A percentile compares a stretch with the other conserved stretches of the same genome.
These are phyloP conservation scores for Actenoides hombroni DNA, from an alignment of 2,113 vertebrate species.

Conservation along the genomic window DNA sequence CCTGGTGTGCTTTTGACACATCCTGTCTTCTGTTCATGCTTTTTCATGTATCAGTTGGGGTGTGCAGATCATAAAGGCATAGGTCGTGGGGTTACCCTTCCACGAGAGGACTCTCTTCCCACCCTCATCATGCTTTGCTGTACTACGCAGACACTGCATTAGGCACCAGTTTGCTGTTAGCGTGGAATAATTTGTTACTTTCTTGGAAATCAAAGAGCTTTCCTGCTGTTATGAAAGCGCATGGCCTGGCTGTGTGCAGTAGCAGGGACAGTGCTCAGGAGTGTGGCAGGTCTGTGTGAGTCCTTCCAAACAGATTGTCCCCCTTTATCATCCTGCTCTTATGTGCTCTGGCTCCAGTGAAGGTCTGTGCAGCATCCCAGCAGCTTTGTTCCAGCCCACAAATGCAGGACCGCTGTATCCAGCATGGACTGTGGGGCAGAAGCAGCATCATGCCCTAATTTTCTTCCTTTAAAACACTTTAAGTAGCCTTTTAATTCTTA, in stretches of 20 bases:
- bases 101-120: background rate
- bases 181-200: background rate
- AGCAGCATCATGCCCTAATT: background rate
- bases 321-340: background rate
- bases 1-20: background rate
- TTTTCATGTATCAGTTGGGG: background rate
- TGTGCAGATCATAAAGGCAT: background rate
- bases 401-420: background rate
- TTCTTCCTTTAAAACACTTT: background rate
- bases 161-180: background rate
- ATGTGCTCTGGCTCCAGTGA: background rate
- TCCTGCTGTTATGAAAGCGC: background rate
- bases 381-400: background rate
- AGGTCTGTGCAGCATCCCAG: rapidly evolving
- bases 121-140: background rate
- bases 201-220: background rate
- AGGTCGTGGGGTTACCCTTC: background rate
- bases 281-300: rapidly evolving
- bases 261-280: background rate
- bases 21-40: background rate
- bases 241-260: background rate
- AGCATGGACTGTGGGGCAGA: background rate
- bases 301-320: background rate
- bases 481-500: background rate
- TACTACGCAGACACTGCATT: background rate